phyloP scores from a whole-genome alignment of 2,888 invertebrate genomes.

The Disparrhopalites patrizii region DNA sequence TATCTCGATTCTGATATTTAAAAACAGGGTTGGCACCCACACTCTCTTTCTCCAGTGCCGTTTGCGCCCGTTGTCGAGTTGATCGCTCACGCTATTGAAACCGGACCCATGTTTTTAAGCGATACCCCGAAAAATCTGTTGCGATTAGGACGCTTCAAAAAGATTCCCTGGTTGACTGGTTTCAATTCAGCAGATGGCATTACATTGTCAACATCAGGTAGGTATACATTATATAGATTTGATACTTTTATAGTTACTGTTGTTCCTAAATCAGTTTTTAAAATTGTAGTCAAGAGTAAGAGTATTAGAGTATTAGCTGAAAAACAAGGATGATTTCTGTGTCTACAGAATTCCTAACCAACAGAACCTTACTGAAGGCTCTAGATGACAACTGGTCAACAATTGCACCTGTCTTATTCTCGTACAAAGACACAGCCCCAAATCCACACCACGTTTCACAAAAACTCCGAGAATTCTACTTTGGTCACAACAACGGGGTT shows the following conservation, averaged over 20 bases:
- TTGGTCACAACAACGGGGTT: conserved; percentile 22
- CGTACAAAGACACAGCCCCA: conserved; percentile 33
- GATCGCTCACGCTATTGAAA: conserved; percentile 19
- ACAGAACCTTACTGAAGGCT: conserved; percentile 24
- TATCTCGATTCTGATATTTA: too few relatives aligned
- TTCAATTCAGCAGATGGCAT: conserved; percentile 34
- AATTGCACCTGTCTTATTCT: conserved; percentile 34
- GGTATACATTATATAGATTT: too few relatives aligned
- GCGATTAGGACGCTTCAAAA: conserved; percentile 27
- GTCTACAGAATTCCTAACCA: conserved; percentile 25
- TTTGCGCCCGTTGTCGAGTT: conserved; percentile 36
- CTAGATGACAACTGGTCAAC: conserved; percentile 31
- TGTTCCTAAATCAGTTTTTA: too few relatives aligned
- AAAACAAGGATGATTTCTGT: too few relatives aligned
- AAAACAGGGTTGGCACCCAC: conserved; percentile 8
- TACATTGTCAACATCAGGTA: conserved; percentile 16
- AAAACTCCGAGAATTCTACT: conserved; percentile 34
- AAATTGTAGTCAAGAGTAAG: too few relatives aligned
- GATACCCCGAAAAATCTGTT: conserved; percentile 35
- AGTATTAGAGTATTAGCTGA: too few relatives aligned
- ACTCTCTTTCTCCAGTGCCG: conserved; percentile 16
- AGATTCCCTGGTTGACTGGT: conserved; percentile 34
- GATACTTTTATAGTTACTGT: too few relatives aligned
- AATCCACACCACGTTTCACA: conserved; percentile 26
- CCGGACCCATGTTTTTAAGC: conserved; percentile 30